Evolutionary conservation across 2,888 invertebrate species (phyloP), one percentile per base, ranked within the genome.

Genomic region (Apotomis turbidana): DNA sequence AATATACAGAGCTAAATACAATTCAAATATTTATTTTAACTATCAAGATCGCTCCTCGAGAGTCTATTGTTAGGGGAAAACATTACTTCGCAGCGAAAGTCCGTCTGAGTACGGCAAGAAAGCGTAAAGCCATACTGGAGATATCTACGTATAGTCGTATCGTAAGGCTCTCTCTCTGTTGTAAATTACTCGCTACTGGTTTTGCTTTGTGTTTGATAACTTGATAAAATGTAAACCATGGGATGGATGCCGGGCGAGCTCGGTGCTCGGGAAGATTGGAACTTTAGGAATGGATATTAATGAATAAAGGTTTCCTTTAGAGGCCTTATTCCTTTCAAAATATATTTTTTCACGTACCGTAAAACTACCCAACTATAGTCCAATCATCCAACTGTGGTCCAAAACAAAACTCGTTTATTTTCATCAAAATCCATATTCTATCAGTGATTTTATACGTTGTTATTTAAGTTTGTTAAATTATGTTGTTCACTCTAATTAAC

Each of bases 1-100:
- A 41, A 58, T 58, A 58, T 41, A 58, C 13, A 55, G 41, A 13
- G 71, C 62, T 68, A 72, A 72, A 72, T 72, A 71, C 71, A 60
- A 68, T 71, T 71, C 61, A 68, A 72, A 68, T 72, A 72, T 72
- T 72, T 72, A 68, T 72, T 72, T 68, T 72, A 52, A 58, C 62
- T 58, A 72, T 72, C 71, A 62, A 68, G 71, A 72, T 72, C 71
- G 71, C 41, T 71, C 67, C 61, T 55, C 71, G 67, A 62, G 71
- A 41, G 68, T 52, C 68, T 62, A 68, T 62, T 72, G 68, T 68
- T 68, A 54, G 12, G 57, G 36, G 68, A 58, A 62, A 72, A 68
- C 62, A 68, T 72, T 60, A 72, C 67, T 68, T 68, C 61, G 70
- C 71, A 62, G 71, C 68, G 71, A 72, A 72, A 72, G 71, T 72